These are phyloP conservation scores for Clarias batrachus DNA, from an alignment of 2,113 vertebrate species.

Conservation along the genomic window DNA sequence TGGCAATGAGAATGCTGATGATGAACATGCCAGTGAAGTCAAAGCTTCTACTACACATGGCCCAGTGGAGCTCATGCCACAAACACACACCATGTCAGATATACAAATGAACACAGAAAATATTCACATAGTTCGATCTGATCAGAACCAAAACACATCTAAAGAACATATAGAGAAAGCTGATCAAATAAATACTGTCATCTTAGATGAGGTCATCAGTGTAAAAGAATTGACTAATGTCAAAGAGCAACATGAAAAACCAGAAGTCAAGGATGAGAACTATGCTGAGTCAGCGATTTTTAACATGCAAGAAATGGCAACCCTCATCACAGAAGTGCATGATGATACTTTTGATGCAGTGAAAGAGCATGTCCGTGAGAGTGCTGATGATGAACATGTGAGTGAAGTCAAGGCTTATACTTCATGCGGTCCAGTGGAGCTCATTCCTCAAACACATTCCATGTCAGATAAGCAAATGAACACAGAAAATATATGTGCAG, in stretches of 20 bases:
- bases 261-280: too few relatives aligned
- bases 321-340: background rate
- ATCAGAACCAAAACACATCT: too few relatives aligned
- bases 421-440: background rate
- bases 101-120: too few relatives aligned
- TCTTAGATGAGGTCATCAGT: too few relatives aligned
- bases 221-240: background rate
- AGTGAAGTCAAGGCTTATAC: background rate
- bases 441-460: background rate
- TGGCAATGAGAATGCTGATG: too few relatives aligned
- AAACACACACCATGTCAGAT: too few relatives aligned
- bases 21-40: too few relatives aligned
- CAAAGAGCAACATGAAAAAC: background rate
- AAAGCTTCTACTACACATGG: too few relatives aligned
- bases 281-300: background rate
- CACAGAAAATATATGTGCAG: background rate
- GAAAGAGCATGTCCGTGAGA: background rate
- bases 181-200: too few relatives aligned
- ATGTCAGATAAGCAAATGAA: background rate
- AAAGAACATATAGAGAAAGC: too few relatives aligned
- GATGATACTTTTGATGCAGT: background rate
- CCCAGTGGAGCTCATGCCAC: too few relatives aligned
- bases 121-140: too few relatives aligned
- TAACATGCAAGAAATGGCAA: background rate
- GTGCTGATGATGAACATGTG: background rate